phyloP scores from a whole-genome alignment of 2,888 invertebrate species.

The Lasioglossum zephyrum region DNA sequence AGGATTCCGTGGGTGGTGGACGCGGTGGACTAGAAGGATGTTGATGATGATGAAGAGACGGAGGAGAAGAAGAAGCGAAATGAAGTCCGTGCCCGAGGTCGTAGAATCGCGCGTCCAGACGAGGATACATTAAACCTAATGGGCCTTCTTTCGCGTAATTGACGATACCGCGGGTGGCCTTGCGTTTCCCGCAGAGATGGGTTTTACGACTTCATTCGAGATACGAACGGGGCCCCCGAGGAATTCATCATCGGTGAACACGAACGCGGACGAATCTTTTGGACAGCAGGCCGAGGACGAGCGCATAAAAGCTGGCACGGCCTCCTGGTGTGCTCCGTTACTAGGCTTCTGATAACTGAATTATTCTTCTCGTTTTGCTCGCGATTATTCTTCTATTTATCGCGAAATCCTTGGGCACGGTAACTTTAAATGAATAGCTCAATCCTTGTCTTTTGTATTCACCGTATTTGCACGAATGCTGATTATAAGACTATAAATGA shows the following conservation, averaged over 20 bases:
- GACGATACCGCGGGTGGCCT: slow-evolving; percentile 81
- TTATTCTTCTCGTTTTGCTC: not conserved
- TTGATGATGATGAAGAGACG: slow-evolving; percentile 9
- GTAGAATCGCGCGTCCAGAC: slow-evolving; percentile 73
- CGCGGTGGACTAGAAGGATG: not conserved
- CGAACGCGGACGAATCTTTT: slow-evolving; percentile 15
- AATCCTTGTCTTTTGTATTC: too few relatives aligned
- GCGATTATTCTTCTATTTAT: not conserved
- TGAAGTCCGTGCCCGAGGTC: slow-evolving; percentile 42
- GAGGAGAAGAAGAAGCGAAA: slow-evolving; percentile 10
- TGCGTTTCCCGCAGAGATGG: slow-evolving; percentile 73
- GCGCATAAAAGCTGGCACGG: not conserved
- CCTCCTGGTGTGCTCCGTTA: not conserved
- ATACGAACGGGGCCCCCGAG: slow-evolving; percentile 24
- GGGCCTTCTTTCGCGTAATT: slow-evolving; percentile 79
- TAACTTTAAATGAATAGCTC: not conserved
- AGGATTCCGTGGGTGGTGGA: not conserved
- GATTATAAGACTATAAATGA: too few relatives aligned
- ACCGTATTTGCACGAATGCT: too few relatives aligned
- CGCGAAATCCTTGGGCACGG: not conserved
- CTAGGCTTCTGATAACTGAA: not conserved
- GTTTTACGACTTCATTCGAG: slow-evolving; percentile 78
- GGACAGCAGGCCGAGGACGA: not conserved
- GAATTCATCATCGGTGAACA: slow-evolving; percentile 60
- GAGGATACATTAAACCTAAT: slow-evolving; percentile 80